A percentile compares a stretch with the other conserved stretches of the same genome.
These are phyloP conservation scores for Boloria euphrosyne DNA, from an alignment of 2,888 invertebrate genomes.

Conservation along the genomic window DNA sequence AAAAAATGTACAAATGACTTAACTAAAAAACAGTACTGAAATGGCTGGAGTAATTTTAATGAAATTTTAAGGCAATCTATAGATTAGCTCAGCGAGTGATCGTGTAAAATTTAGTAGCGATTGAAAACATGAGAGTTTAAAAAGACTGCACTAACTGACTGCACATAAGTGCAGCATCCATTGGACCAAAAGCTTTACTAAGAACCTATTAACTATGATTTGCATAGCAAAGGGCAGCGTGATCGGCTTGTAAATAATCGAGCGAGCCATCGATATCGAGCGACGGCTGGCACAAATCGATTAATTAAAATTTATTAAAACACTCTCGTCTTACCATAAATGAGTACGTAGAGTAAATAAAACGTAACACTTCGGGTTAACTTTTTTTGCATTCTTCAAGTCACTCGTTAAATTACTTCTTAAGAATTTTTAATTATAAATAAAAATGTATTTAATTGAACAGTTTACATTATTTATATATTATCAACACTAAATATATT, in stretches of 20 bases:
- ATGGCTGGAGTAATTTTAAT: too few species aligned
- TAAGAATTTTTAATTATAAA: background rate
- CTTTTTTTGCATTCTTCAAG: slow-evolving; percentile 9
- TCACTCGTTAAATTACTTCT: background rate
- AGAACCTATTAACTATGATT: slow-evolving; percentile 43
- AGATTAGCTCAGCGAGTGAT: too few species aligned
- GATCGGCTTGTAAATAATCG: slow-evolving; percentile 51
- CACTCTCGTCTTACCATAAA: slow-evolving; percentile 21
- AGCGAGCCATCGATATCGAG: slow-evolving; percentile 38
- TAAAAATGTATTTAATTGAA: background rate
- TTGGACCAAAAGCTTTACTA: slow-evolving; percentile 20
- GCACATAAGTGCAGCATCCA: slow-evolving; percentile 16
- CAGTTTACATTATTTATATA: background rate
- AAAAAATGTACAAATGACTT: too few species aligned
- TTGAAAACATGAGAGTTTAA: slow-evolving; percentile 7
- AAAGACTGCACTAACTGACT: slow-evolving; percentile 1
- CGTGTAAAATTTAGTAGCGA: too few species aligned
- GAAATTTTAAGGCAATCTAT: too few species aligned
- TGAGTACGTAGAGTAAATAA: slow-evolving; percentile 20
- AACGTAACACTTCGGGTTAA: slow-evolving; percentile 6
- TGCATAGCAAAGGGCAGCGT: slow-evolving; percentile 52
- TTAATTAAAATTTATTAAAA: slow-evolving; percentile 38
- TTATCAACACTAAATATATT: background rate
- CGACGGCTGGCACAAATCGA: slow-evolving; percentile 31
- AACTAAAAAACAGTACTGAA: too few species aligned